phyloP scores from a whole-genome alignment of 1,140 invertebrate species.

The Plectus sambesii region DNA sequence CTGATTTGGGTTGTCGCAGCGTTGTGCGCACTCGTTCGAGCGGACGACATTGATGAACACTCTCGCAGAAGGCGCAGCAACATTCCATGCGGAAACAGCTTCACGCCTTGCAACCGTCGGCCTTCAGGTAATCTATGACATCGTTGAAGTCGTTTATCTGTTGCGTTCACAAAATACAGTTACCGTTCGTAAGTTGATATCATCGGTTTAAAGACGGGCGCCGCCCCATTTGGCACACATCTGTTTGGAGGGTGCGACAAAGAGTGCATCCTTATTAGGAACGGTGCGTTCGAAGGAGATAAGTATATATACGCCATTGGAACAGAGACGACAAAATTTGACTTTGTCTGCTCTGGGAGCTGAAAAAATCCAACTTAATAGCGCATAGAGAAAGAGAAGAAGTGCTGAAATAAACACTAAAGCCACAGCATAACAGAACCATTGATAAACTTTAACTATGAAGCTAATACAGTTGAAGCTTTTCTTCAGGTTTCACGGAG shows the following conservation, averaged over 20 bases:
- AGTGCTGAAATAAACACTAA: no score
- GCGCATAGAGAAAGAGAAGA: no score
- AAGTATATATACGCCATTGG: no score
- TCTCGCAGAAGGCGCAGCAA: constrained; percentile 27
- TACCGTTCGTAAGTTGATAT: no score
- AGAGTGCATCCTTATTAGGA: constrained; percentile 6
- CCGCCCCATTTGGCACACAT: constrained; percentile 4
- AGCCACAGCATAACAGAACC: constrained; percentile 2
- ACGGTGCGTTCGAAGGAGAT: constrained; percentile 3
- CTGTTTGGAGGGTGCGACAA: constrained; percentile 8
- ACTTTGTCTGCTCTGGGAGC: no score
- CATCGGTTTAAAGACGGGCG: constrained; percentile 14
- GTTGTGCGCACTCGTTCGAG: no score
- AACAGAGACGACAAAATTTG: no score
- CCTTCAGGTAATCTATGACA: no score
- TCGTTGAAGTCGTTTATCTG: no score
- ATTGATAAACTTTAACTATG: neutral
- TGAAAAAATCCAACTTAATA: no score
- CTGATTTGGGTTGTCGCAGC: no score
- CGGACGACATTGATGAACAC: constrained; percentile 20
- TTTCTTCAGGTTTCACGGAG: constrained; percentile 14
- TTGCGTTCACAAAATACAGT: no score
- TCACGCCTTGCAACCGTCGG: constrained; percentile 28
- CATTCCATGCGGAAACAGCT: constrained; percentile 38
- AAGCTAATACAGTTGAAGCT: constrained; percentile 11